These are phyloP conservation scores for Hemiprocne comata DNA, from an alignment of 2,113 vertebrate genomes.

Conservation along the genomic window DNA sequence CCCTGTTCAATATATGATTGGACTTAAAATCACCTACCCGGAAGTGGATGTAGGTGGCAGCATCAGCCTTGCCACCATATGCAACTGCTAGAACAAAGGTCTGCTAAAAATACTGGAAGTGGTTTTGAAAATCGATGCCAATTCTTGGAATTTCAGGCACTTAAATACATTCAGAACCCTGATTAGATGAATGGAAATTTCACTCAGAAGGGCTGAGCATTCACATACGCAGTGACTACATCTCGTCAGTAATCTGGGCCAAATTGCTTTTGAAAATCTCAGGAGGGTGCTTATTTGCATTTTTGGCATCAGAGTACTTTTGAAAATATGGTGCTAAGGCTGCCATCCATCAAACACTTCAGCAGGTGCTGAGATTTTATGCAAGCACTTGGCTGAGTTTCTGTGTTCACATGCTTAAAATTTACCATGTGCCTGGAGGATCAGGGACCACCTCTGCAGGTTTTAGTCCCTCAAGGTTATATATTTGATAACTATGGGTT, in stretches of 20 bases:
- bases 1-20: not conserved
- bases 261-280: conserved; percentile 67
- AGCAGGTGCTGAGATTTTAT: conserved; percentile 63
- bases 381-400: conserved; percentile 47
- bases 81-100: conserved; percentile 38
- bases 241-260: conserved; percentile 42
- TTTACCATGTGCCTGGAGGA: conserved; percentile 34
- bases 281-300: conserved; percentile 54
- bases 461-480: conserved; percentile 33
- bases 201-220: conserved; percentile 39
- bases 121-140: conserved; percentile 49
- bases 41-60: not conserved
- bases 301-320: conserved; percentile 44
- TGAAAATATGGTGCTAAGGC: conserved; percentile 58
- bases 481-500: conserved; percentile 40
- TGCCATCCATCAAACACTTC: conserved; percentile 60
- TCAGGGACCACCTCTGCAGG: conserved; percentile 45
- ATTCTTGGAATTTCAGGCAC: conserved; percentile 56
- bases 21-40: conserved; percentile 6
- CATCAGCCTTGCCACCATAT: not conserved
- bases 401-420: conserved; percentile 21
- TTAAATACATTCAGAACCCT: conserved; percentile 31
- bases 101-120: conserved; percentile 64
- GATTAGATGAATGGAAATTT: conserved; percentile 65
- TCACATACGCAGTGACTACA: conserved; percentile 43